These are phyloP conservation scores for Leptinotarsa juncta DNA, from an alignment of 2,888 invertebrate genomes.

Conservation along the genomic window DNA sequence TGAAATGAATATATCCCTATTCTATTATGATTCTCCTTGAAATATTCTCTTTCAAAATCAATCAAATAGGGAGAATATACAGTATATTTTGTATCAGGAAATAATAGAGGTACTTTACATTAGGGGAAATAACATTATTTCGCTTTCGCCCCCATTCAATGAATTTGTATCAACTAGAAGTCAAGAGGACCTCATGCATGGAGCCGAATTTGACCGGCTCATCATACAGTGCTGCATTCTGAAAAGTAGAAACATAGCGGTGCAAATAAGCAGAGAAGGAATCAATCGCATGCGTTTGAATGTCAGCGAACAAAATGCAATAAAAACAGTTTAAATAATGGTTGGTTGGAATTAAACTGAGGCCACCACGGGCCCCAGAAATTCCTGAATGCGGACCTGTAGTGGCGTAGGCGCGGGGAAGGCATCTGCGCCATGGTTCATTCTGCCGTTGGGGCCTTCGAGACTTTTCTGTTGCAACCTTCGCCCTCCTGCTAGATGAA, in stretches of 20 bases:
- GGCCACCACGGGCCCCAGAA: constrained; percentile 23
- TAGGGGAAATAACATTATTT: no score
- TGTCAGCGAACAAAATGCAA: constrained; percentile 3
- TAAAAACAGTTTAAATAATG: constrained; percentile 14
- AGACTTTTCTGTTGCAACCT: constrained; percentile 18
- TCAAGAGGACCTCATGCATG: no score
- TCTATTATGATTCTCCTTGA: no score
- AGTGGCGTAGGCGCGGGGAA: constrained; percentile 66
- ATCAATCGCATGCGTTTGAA: constrained; percentile 10
- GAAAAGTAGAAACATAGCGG: neutral
- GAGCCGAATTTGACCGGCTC: no score
- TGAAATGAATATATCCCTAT: no score
- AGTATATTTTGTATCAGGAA: no score
- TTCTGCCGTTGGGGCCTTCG: constrained; percentile 56
- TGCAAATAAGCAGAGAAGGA: neutral
- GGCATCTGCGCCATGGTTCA: constrained; percentile 66
- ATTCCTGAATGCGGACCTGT: constrained; percentile 62
- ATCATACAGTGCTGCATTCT: neutral
- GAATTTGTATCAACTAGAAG: no score
- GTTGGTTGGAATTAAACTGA: constrained; percentile 7
- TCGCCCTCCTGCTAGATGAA: constrained; percentile 30
- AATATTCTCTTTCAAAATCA: no score
- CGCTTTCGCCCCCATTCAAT: no score
- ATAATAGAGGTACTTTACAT: no score
- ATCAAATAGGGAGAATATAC: no score